Base-by-base conservation (phyloP, 2,797 vertebrate genomes). In the Urocyon cinereoargenteus region DNA sequence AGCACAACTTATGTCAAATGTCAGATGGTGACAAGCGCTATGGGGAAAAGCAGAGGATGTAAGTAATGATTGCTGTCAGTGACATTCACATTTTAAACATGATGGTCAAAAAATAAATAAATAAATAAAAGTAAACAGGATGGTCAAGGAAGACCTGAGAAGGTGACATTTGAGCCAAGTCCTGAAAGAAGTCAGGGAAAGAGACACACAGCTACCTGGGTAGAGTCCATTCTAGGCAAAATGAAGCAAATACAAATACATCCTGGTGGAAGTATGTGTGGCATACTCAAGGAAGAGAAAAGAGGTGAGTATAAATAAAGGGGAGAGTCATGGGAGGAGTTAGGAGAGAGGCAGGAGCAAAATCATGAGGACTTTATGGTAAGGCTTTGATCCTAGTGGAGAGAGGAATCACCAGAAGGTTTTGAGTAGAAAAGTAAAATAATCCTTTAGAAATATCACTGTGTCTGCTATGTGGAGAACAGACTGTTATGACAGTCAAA, bases 221-320 rank as follows among this genome's bases (percentile, higher is more conserved):
- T 28, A 93, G 83, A 45, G 31, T 61, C 62, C 75, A 77, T 70
- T 90, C 19, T 68, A 86, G 40, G 16, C 31, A 92, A 95, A 94
- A 86, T 8, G 40, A 92, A 86, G 57, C 62, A 34, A 64, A 64
- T 53, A 4, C 57, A 81, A 93, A 86, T 51, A 70, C 45, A 53
- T 62, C 18, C 51, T 34, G 22, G 19, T 45, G 22, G 86, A 40
- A 86, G 59, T 14, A 57, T 15, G 14, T 70, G 18, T 70, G 26
- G 8, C 31, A 62, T 49, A 68, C 34, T 77, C n/a, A 62, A 28
- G 31, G 61, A 45, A 90, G 62, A 86, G 34, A n/a, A 75, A 59
- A 40, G 66, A 92, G 34, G 40, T 85, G 10, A 92, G 14, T 31
- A 55, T 36, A n/a, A 73, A 31, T 49, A 26, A 85, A 92, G 57